Base-by-base conservation (phyloP, 2,888 invertebrate species). In the Hymenopus coronatus region DNA sequence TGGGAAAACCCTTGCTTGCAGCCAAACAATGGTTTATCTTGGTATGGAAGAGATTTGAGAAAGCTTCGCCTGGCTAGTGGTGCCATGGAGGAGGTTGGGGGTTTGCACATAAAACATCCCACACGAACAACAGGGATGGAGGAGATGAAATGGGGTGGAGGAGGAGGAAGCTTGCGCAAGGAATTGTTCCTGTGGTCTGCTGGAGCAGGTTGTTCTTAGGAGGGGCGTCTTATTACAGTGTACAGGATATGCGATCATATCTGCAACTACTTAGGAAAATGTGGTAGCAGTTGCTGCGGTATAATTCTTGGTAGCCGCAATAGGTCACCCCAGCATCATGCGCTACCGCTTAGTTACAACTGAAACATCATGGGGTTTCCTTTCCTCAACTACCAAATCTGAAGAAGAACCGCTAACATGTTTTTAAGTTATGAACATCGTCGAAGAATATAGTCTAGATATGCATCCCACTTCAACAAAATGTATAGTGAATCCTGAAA, bases 1-100 rank as follows among this genome's bases (percentile, higher is more conserved):
- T 87, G 87, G 87, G 87, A 87, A 87, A 87, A 81, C 87, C 87
- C 54, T 70, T 70, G 54, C 54, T 82, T 87, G 87, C 87, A 87
- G 87, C 87, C 82, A 87, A 87, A 87, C 87, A 87, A 87, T 87
- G 87, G 87, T 87, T 87, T 87, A 87, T 87, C 87, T 87, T 87
- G 82, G 86, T 86, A 86, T 86, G 86, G 82, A 30, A 33, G 87
- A 87, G 87, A 87, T 87, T 87, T 87, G 87, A 87, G 82, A 30
- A 82, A 87, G 87, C 30, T 27, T 85, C 15, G 85, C 54, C 85
- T 85, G 40, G 46, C 27, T 27, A 40, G 85, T 70, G 70, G 40
- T 84, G 40, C 46, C 25, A 33, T 84, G 28, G 20, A 30, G 33
- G 28, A 33, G 84, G 28, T 28, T 28, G 87, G 87, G 81, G 81